Percentiles rank a stretch among this genome's conserved stretches.
Evolutionary conservation across 1,140 invertebrate species (phyloP).

Genomic region (Drosophila truncata): DNA sequence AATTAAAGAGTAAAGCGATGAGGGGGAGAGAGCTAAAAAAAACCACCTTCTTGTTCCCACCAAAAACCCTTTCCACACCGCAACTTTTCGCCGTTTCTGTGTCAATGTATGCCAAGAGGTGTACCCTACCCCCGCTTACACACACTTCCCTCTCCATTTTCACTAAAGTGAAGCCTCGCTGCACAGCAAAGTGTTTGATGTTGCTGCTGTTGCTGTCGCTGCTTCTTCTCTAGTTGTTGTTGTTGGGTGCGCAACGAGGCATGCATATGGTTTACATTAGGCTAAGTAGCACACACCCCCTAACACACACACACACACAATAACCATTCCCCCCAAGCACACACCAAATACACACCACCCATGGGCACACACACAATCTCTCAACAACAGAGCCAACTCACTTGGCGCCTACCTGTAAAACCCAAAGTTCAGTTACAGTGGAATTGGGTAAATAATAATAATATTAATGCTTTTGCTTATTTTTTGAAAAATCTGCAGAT

Average conservation of each 20-base stretch:
- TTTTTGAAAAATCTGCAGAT: neutral
- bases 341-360: conserved; percentile 14
- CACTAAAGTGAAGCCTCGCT: conserved; percentile 58
- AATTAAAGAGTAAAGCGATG: conserved; percentile 17
- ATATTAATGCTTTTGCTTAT: neutral
- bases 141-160: conserved; percentile 1
- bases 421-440: conserved; percentile 21
- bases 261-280: conserved; percentile 79
- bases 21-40: neutral
- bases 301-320: conserved; percentile 9
- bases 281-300: conserved; percentile 72
- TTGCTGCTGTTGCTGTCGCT: conserved; percentile 39
- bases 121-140: neutral
- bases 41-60: conserved; percentile 1
- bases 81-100: conserved; percentile 59
- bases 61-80: conserved; percentile 11
- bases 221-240: conserved; percentile 15
- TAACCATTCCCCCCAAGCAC: neutral
- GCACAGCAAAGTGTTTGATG: conserved; percentile 76
- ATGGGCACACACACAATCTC: conserved; percentile 5
- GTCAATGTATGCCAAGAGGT: conserved; percentile 74
- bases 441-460: neutral
- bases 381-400: conserved; percentile 35
- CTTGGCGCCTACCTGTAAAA: conserved; percentile 62
- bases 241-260: conserved; percentile 67